Evolutionary conservation across 2,888 invertebrate genomes (phyloP), one percentile per base, ranked within the genome.

Genomic region (Tholera decimalis): DNA sequence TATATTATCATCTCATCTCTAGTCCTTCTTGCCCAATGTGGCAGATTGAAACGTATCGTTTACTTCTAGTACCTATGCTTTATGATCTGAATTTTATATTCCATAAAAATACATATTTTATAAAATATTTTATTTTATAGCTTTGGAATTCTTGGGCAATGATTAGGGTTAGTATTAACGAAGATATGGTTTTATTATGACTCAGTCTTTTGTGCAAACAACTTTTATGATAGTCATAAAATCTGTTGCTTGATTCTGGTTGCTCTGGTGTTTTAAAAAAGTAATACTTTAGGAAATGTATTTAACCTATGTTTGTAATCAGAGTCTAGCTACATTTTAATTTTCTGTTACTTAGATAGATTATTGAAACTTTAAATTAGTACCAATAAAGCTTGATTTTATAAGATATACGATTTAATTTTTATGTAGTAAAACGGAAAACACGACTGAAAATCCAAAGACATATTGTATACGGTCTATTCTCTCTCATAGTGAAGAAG

Each of bases 91-190:
- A 71, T 39, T 65, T 65, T 71, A 65, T 71, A 46, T 18, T 15
- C 63, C 1, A 63, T 71, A 72, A 66, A 66, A 66, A 66, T 72
- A 66, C 63, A 63, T 71, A 46, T 33, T 62, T 62, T 63, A 35
- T 28, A 35, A 49, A 62, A 43, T 18, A 49, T 26, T 49, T 59
- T 20, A n/a, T 33, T 43, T 60, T 70, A 64, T 44, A 44, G 35
- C 61, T 65, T 71, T 61, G 39, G 62, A 61, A 47, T 61, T 61
- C 72, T 67, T 18, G 6, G 24, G n/a, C 11, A 37, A n/a, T n/a
- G 63, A 66, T 72, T 66, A 66, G 24, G 47, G 43, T 3, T 37
- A 30, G 8, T 24, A 49, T 28, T 43, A 47, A 49, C 15, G 13
- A 6, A 70, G 37, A 60, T 70, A 70, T 66, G 47, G 28, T 37